Conservation (phyloP, 2,797 vertebrate genomes). For the Periparus ater region DNA sequence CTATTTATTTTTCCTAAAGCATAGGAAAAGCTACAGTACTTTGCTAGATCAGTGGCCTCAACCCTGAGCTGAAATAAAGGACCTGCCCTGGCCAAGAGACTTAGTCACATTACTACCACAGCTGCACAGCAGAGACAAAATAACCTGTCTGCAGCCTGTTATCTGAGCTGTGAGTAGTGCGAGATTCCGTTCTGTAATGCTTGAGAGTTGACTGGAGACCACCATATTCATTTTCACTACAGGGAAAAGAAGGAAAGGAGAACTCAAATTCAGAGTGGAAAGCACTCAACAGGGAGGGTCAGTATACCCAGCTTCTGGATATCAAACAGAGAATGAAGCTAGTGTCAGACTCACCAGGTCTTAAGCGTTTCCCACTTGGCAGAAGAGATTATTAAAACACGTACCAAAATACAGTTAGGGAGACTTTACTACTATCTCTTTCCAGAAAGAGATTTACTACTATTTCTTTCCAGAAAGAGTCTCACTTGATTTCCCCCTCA, state of each 20-base stretch:
- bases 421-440: background rate
- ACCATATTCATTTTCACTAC: constrained; percentile 43
- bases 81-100: constrained; percentile 49
- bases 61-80: constrained; percentile 63
- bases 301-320: constrained; percentile 10
- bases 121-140: constrained; percentile 29
- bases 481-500: background rate
- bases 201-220: constrained; percentile 30
- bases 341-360: background rate
- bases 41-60: constrained; percentile 65
- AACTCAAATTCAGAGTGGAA: constrained; percentile 15
- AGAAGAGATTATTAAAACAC: background rate
- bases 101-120: constrained; percentile 35
- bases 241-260: background rate
- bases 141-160: background rate
- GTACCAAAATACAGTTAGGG: constrained; percentile 2
- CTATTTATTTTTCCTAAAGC: constrained; percentile 53
- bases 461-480: background rate
- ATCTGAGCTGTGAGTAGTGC: background rate
- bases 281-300: background rate
- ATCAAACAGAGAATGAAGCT: background rate
- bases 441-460: background rate
- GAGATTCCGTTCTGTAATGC: constrained; percentile 18
- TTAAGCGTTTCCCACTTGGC: background rate
- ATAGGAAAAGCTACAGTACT: constrained; percentile 64